Evolutionary conservation across 2,888 invertebrate genomes (phyloP).

Genomic region (Caenorhabditis uteleia): DNA sequence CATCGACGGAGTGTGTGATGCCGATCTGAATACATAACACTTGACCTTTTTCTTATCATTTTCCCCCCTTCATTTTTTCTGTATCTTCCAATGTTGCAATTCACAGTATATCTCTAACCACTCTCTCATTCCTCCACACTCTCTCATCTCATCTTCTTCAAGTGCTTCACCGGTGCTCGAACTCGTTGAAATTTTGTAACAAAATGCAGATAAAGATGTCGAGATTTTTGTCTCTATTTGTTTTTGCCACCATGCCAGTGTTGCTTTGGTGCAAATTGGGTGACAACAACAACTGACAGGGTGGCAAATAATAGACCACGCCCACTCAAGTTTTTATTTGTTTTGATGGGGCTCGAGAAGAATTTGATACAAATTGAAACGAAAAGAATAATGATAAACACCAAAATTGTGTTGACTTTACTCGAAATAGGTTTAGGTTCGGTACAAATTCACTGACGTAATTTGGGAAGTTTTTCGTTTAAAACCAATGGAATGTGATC

Average conservation of each 20-base stretch:
- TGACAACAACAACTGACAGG: no score
- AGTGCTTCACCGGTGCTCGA: conserved; percentile 4
- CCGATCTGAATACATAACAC: conserved; percentile 45
- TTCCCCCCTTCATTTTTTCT: neutral
- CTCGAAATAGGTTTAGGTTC: no score
- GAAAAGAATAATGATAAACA: no score
- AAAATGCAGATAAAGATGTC: neutral
- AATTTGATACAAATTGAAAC: neutral
- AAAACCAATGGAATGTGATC: neutral
- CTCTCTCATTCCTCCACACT: neutral
- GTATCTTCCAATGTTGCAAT: neutral
- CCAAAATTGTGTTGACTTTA: no score
- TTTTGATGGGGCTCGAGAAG: neutral
- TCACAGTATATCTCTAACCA: neutral
- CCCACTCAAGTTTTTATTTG: no score
- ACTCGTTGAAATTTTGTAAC: neutral
- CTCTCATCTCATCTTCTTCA: neutral
- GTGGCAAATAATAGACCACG: no score
- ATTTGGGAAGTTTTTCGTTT: neutral
- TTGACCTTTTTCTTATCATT: neutral
- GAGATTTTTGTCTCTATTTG: neutral
- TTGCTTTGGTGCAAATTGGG: no score
- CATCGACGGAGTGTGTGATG: conserved; percentile 66
- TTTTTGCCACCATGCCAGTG: no score
- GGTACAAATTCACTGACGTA: no score